Base-by-base conservation (phyloP, 2,888 invertebrate species). In the Fragum sueziense region DNA sequence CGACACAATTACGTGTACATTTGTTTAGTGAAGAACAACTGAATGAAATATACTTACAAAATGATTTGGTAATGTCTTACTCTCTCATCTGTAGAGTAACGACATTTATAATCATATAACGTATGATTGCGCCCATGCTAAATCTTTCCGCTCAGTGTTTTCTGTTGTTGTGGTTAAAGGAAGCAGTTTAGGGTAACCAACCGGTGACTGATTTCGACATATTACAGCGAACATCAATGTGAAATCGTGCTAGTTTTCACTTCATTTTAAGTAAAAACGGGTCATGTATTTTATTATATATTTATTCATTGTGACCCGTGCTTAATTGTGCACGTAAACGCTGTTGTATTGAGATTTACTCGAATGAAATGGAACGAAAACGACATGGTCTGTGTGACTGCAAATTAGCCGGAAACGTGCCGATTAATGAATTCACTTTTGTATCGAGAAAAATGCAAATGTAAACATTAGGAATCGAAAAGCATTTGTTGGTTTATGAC, bases 61-160 rank as follows among this genome's bases (percentile, higher is more conserved):
- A 29, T 57, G 9, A 27, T 27, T 20, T 25, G n/a, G 57, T 14
- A 7, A 27, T 57, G 14, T 25, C n/a, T 57, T 57, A 27, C 34
- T 65, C 65, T 70, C 22, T 70, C 52, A 70, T 70, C 70, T 70
- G 31, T 29, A 70, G 54, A 70, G 20, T 51, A 17, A 25, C 31
- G 9, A 54, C 75, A 78, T 84, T 80, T 73, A 76, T 69, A 76
- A 83, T 74, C 78, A 83, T 74, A 59, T 9, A 70, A 73, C 80
- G 80, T 78, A 80, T 84, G 83, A 84, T 70, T 84, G 78, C 41
- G 25, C 62, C 54, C 33, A 41, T 33, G n/a, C 9, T 14, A 29
- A 14, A 65, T 65, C 74, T 62, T 41, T 70, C 47, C 67, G 47
- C 41, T 74, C 57, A 62, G 68, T 54, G 71, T 25, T n/a, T 41